These are phyloP conservation scores for Peromyscus eremicus DNA, from an alignment of 2,797 vertebrate genomes.

Conservation along the genomic window DNA sequence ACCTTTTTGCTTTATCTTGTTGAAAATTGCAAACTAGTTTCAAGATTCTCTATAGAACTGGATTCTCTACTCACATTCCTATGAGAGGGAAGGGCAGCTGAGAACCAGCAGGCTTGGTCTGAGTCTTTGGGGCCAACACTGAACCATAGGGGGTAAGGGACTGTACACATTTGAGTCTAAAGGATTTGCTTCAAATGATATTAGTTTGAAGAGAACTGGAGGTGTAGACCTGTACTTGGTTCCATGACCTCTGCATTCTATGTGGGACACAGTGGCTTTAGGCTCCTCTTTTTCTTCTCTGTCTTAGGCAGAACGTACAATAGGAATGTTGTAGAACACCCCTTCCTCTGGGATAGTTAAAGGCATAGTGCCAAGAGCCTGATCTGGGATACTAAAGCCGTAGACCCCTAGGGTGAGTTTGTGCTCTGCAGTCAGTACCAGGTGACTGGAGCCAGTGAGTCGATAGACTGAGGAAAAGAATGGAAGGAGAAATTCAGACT, in stretches of 20 bases:
- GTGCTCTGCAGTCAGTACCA: neutral
- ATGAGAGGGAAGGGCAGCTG: conserved; percentile 37
- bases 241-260: conserved; percentile 2
- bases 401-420: neutral
- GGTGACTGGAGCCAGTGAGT: neutral
- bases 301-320: neutral
- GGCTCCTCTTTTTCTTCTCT: neutral
- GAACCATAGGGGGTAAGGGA: neutral
- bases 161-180: conserved; percentile 47
- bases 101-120: conserved; percentile 51
- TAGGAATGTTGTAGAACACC: conserved; percentile 13
- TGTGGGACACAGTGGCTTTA: neutral
- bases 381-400: neutral
- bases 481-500: neutral
- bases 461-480: neutral
- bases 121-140: conserved; percentile 46
- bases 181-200: conserved; percentile 41
- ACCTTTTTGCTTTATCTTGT: conserved; percentile 60
- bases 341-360: neutral
- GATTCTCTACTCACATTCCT: conserved; percentile 54
- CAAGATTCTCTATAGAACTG: conserved; percentile 37
- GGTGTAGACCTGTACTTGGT: neutral
- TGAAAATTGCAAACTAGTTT: conserved; percentile 64
- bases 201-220: conserved; percentile 27
- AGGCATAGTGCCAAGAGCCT: conserved; percentile 4